Conservation (phyloP, 2,797 vertebrate genomes). For the Nyctibius grandis region DNA sequence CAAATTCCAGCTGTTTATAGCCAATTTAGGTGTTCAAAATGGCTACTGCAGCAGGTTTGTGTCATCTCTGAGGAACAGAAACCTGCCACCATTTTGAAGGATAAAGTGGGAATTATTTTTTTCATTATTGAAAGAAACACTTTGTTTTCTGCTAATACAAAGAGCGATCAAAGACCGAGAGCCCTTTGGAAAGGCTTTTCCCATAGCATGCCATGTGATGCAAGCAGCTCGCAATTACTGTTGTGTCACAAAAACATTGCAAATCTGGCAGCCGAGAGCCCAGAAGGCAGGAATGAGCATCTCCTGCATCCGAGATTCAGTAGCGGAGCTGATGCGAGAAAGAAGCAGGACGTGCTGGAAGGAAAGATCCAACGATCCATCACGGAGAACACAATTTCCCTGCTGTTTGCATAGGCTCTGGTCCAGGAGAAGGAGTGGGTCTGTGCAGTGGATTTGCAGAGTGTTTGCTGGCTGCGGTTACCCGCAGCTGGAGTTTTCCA, state of each 20-base stretch:
- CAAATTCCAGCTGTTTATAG: background rate
- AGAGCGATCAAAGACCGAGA: background rate
- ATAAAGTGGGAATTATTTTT: background rate
- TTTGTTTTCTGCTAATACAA: background rate
- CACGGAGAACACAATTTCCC: background rate
- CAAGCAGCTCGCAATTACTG: background rate
- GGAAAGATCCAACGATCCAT: background rate
- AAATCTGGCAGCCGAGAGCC: background rate
- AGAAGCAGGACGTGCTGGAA: constrained; percentile 8
- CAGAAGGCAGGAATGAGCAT: constrained; percentile 32
- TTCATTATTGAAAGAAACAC: background rate
- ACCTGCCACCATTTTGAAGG: background rate
- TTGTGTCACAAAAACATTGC: background rate
- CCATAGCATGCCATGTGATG: background rate
- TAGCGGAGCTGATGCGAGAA: background rate
- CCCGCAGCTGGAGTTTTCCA: background rate
- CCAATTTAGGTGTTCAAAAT: background rate
- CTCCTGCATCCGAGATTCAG: background rate
- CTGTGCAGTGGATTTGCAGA: background rate
- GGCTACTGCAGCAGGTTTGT: background rate
- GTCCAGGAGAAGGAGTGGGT: background rate
- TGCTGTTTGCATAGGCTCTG: background rate
- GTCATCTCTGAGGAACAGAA: background rate
- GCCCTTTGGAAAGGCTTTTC: background rate
- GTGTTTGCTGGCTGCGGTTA: background rate